Base-by-base conservation (phyloP, 2,797 vertebrate genomes). In the Cossypha heuglini region DNA sequence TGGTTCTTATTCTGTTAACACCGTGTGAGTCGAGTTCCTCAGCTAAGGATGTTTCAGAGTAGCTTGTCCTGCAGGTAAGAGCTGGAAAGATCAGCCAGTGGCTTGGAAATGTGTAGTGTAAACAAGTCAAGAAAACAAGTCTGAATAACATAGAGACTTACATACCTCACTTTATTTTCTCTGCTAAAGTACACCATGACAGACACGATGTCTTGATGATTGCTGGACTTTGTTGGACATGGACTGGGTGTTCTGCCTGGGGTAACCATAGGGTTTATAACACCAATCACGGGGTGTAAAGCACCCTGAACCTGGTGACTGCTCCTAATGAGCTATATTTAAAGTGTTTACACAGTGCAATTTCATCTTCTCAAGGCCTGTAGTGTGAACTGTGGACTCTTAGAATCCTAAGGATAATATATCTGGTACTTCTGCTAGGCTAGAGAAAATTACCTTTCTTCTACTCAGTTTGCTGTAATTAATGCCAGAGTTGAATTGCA, bases 341-440 rank as follows among this genome's bases (percentile, higher is more conserved):
- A 59, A 63, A 66, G 74, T 90, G 79, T 88, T 96, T 95, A 83
- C 71, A 86, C 82, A 95, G 78, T 0, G 2, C 8, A 3, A 79
- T 88, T 84, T 85, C 73, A 59, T 91, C 48, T 86, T 79, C 67
- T 90, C 84, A 94, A 92, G 89, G 93, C 63, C 77, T 85, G 33
- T 51, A 84, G 51, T 1, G 10, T 93, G 90, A 94, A 93, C 88
- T 95, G 93, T 94, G 93, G 92, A 94, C 93, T 93, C 67, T 16
- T 57, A 40, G 71, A 69, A 22, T 35, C 67, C 72, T 80, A 66
- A 42, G 77, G 51, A 51, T 84, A 83, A 78, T 86, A 54, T 29
- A 66, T 22, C 35, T 80, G 54, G 28, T 61, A 68, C 43, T 86
- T 75, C 40, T 55, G 24, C 49, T 83, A 66, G 52, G 33, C 42